These are phyloP conservation scores for Prenolepis imparis DNA, from an alignment of 2,888 invertebrate genomes.

Conservation along the genomic window DNA sequence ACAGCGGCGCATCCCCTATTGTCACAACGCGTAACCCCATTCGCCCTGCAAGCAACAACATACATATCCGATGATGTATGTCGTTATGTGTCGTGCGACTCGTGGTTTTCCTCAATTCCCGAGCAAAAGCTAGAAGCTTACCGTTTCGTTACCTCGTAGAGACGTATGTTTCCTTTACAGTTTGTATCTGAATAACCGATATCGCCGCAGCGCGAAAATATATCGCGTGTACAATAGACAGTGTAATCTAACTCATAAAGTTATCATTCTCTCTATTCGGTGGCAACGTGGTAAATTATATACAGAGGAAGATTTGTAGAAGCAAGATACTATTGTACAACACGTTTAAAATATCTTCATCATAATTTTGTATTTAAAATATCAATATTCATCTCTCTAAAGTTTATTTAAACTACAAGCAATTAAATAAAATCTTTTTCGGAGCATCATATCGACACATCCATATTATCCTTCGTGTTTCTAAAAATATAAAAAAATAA, in stretches of 20 bases:
- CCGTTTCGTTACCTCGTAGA: conserved; percentile 25
- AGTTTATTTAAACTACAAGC: background rate
- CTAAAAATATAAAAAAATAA: conserved; percentile 4
- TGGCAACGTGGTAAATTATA: background rate
- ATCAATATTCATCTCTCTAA: background rate
- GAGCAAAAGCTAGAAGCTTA: conserved; percentile 17
- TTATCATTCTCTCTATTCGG: background rate
- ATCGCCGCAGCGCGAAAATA: background rate
- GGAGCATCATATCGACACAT: background rate
- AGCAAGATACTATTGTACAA: background rate
- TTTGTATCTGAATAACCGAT: conserved; percentile 25
- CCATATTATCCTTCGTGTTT: background rate
- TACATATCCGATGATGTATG: background rate
- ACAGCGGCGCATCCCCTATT: background rate
- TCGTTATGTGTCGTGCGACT: background rate
- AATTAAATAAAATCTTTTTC: background rate
- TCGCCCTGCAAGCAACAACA: conserved; percentile 5
- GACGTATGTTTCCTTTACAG: conserved; percentile 12
- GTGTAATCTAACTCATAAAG: conserved; percentile 10
- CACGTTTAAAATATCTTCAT: background rate
- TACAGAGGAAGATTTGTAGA: background rate
- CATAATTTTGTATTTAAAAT: background rate
- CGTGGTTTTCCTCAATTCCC: background rate
- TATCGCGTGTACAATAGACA: background rate
- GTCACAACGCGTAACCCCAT: background rate